Conservation (phyloP, 2,888 invertebrate species). For the Zhengitettix transpicula region DNA sequence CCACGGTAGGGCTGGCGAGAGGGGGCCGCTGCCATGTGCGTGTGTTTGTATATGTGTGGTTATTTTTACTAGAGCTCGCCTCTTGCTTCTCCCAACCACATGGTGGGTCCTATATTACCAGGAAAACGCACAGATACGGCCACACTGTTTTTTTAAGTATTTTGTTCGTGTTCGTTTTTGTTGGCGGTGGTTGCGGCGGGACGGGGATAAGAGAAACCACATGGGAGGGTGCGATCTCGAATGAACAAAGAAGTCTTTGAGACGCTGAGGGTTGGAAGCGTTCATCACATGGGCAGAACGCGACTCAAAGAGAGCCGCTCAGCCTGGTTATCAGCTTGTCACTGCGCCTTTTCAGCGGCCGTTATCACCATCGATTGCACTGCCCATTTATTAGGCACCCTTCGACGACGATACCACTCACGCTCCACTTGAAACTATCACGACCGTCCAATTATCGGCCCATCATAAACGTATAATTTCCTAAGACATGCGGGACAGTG, state of each 20-base stretch:
- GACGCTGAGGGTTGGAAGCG: not conserved
- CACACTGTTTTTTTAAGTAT: not conserved
- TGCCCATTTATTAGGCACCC: too few species aligned
- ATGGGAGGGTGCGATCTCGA: not conserved
- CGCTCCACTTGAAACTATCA: too few species aligned
- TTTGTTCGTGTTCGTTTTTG: too few species aligned
- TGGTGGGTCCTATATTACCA: constrained; percentile 9
- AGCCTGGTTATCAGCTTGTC: not conserved
- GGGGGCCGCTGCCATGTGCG: constrained; percentile 4
- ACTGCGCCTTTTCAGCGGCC: not conserved
- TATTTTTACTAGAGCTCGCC: constrained; percentile 10
- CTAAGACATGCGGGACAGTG: too few species aligned
- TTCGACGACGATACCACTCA: too few species aligned
- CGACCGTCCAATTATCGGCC: too few species aligned
- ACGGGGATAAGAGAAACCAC: not conserved
- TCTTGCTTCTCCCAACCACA: constrained; percentile 4
- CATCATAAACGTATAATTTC: too few species aligned
- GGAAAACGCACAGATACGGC: constrained; percentile 6
- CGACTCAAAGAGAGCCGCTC: not conserved
- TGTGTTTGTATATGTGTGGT: constrained; percentile 13
- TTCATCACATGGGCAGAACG: too few species aligned
- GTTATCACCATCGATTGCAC: too few species aligned
- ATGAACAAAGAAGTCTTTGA: not conserved
- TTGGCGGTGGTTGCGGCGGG: too few species aligned
- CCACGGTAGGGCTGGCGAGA: not conserved